phyloP scores from a whole-genome alignment of 2,888 invertebrate genomes.

The Drosophila rellima region DNA sequence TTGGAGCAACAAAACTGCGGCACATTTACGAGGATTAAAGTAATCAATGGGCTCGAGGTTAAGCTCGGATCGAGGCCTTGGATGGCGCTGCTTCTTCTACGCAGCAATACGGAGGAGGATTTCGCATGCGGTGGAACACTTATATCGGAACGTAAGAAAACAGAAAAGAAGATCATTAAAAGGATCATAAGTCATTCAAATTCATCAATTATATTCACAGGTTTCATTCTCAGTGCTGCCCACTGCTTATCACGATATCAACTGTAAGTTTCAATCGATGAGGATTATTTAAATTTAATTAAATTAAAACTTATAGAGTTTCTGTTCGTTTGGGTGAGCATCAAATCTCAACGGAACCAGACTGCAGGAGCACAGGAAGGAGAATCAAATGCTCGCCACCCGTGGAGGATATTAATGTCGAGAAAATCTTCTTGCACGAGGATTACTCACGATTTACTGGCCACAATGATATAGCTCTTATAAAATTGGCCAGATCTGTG shows the following conservation, averaged over 20 bases:
- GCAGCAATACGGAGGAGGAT: neutral
- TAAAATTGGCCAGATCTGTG: constrained; percentile 29
- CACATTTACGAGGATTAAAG: constrained; percentile 6
- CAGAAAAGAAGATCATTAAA: neutral
- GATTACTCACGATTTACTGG: neutral
- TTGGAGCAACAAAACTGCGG: constrained; percentile 33
- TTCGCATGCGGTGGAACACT: constrained; percentile 39
- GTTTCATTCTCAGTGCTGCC: constrained; percentile 44
- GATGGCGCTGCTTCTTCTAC: constrained; percentile 30
- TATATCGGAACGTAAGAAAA: constrained; percentile 39
- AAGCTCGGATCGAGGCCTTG: constrained; percentile 36
- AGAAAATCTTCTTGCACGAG: constrained; percentile 26
- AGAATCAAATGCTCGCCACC: constrained; percentile 21
- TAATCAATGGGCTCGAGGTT: constrained; percentile 29
- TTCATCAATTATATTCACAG: constrained; percentile 6
- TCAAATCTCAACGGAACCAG: constrained; percentile 25
- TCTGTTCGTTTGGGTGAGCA: constrained; percentile 43
- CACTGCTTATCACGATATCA: constrained; percentile 24
- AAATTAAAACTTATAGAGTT: constrained; percentile 20
- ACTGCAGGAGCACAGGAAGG: constrained; percentile 23
- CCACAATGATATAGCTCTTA: constrained; percentile 39
- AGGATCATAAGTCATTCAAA: neutral
- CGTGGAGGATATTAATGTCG: constrained; percentile 29
- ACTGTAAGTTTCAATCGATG: constrained; percentile 18
- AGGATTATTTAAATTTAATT: too few relatives aligned